Evolutionary conservation across 1,140 invertebrate species (phyloP), one percentile per base, ranked within the genome.

Genomic region (Atta cephalotes): DNA sequence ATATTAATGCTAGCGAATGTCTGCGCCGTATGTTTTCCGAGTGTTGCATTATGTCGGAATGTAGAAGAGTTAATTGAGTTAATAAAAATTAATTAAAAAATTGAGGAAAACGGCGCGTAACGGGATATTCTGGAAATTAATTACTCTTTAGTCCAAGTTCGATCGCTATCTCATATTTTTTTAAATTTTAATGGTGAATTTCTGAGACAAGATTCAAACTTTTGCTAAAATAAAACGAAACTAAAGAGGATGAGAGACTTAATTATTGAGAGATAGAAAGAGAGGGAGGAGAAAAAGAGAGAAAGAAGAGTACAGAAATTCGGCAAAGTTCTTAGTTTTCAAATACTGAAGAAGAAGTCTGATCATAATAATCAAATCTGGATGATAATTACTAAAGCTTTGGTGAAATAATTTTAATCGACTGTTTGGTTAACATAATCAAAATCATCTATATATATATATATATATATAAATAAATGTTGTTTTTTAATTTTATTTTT

Each of bases 1-100:
- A 74, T 74, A 82, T 74, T 82, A 58, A 81, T 70, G 49, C 65
- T n/a, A 53, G 45, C 39, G 63, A 80, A 25, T 56, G 63, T 35
- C 39, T 49, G 39, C 6, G 21, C 5, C 58, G 10, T 21, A 80
- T 79, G 35, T 80, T 53, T 80, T 80, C 45, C 14, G 45, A 16
- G 31, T 53, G 14, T 56, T 70, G 49, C 63, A 21, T 35, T 70
- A n/a, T 31, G 25, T 66, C 16, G n/a, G 25, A 79, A 31, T 16
- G 49, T 28, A 31, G 63, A 31, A 79, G 51, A 66, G 7, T 31
- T 31, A 79, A 49, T 49, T 49, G 12, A 56, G 28, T 35, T 2
- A 35, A 58, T 2, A 35, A 58, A 31, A 31, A 66, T 49, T 39
- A 65, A 63, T 21, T 21, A 21, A 21, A 21, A 21, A 21, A 21